Percentiles rank a stretch among this genome's conserved stretches.
phyloP scores from a whole-genome alignment of 30 jellyfish, hydroid and myxozoan genomes.

The Chrysaora quinquecirrha region DNA sequence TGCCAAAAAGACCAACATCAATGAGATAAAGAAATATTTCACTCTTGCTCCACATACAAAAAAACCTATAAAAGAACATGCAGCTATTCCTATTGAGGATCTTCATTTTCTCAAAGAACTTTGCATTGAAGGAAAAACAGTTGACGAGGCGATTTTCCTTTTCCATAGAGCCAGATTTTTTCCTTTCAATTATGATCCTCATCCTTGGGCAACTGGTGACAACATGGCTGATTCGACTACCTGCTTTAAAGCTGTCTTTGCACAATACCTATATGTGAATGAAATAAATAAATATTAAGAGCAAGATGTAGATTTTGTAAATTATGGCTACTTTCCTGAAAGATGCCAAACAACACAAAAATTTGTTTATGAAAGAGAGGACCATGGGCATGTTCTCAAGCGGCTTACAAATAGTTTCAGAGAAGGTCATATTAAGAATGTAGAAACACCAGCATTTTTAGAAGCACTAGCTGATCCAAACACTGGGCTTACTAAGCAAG shows the following conservation, averaged over 20 bases:
- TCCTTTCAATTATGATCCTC: neutral
- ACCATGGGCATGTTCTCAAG: neutral
- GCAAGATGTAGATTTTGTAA: neutral
- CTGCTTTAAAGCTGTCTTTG: neutral
- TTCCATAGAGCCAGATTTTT: no score
- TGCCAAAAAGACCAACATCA: no score
- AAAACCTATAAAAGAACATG: neutral
- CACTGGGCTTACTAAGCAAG: neutral
- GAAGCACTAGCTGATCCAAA: neutral
- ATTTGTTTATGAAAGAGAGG: neutral
- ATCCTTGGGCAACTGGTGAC: neutral
- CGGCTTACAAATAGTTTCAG: neutral
- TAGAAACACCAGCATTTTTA: neutral
- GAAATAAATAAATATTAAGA: neutral
- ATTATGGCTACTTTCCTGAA: neutral
- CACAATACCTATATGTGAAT: neutral
- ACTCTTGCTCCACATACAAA: neutral
- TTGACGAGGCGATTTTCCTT: neutral
- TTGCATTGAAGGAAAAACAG: neutral
- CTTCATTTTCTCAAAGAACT: no score
- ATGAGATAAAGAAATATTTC: neutral
- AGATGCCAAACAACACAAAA: neutral
- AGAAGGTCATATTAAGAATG: neutral
- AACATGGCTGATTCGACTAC: no score
- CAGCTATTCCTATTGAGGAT: neutral